Evolutionary conservation across 2,113 vertebrate species (phyloP).

Genomic region (Myotis lucifugus): DNA sequence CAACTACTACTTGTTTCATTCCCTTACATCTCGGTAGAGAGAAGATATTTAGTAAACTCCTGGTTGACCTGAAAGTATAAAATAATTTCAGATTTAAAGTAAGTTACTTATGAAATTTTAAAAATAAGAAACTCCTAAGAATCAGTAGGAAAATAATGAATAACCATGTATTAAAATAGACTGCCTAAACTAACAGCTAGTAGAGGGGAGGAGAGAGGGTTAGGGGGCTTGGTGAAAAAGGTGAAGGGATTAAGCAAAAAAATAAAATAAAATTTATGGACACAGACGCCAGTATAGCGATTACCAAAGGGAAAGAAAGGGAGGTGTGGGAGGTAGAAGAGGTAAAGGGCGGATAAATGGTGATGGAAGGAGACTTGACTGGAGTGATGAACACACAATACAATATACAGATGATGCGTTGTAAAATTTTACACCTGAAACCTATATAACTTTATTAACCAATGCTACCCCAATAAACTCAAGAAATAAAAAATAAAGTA

Average conservation of each 20-base stretch:
- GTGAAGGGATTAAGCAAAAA: not conserved
- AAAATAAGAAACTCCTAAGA: not conserved
- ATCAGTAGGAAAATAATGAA: not conserved
- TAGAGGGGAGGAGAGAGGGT: not conserved
- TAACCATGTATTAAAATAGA: conserved; percentile 2
- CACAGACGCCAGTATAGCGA: not conserved
- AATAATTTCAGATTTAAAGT: conserved; percentile 35
- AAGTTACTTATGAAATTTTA: not conserved
- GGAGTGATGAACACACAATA: not conserved
- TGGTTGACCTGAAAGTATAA: conserved; percentile 17
- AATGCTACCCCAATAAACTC: not conserved
- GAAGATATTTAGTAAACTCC: not conserved
- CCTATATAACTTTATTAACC: not conserved
- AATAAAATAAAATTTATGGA: not conserved
- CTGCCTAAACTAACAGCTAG: not conserved
- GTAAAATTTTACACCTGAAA: not conserved
- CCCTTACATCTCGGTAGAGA: not conserved
- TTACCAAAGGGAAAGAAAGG: not conserved
- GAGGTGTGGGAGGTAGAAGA: not conserved
- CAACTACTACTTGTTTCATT: conserved; percentile 26
- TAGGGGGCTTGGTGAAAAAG: not conserved
- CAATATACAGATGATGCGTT: not conserved
- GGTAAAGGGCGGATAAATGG: not conserved
- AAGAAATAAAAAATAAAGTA: not conserved
- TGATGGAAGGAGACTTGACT: not conserved